Percentiles rank a stretch among this genome's conserved stretches.
Conservation (phyloP, 2,113 vertebrate species). For the Platycercus adscitus region DNA sequence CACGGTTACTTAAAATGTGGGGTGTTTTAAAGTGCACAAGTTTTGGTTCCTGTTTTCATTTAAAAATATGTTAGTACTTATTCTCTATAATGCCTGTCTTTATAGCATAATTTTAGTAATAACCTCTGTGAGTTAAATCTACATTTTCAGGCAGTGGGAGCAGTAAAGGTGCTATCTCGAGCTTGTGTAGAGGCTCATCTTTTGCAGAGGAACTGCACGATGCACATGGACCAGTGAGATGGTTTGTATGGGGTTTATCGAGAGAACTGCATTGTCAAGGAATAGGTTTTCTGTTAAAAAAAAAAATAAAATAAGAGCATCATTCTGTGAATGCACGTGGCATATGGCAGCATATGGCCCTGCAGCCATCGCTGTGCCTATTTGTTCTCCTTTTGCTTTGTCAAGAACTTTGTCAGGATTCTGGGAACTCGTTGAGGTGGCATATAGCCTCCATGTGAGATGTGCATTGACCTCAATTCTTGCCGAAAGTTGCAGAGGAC, state of each 20-base stretch:
- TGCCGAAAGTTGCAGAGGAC: not conserved
- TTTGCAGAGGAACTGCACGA: not conserved
- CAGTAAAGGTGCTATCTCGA: not conserved
- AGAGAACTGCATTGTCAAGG: not conserved
- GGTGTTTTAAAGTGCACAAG: accelerated
- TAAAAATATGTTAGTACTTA: not conserved
- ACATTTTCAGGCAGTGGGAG: not conserved
- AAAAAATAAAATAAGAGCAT: not conserved
- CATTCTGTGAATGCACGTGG: accelerated
- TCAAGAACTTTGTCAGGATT: not conserved
- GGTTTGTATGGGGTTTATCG: accelerated
- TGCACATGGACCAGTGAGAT: not conserved
- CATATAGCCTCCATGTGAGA: not conserved
- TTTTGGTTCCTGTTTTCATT: not conserved
- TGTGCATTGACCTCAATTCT: not conserved
- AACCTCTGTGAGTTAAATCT: not conserved
- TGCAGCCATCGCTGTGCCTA: not conserved
- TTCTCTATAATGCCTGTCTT: not conserved
- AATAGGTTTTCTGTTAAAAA: not conserved
- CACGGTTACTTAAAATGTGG: not conserved
- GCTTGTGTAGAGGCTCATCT: not conserved
- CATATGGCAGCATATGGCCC: not conserved
- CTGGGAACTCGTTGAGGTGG: not conserved
- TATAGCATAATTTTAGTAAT: not conserved
- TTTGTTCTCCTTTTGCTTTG: not conserved